Percentiles rank a stretch among this genome's conserved stretches.
phyloP scores from a whole-genome alignment of 2,888 invertebrate genomes.

The Oscheius sp. region DNA sequence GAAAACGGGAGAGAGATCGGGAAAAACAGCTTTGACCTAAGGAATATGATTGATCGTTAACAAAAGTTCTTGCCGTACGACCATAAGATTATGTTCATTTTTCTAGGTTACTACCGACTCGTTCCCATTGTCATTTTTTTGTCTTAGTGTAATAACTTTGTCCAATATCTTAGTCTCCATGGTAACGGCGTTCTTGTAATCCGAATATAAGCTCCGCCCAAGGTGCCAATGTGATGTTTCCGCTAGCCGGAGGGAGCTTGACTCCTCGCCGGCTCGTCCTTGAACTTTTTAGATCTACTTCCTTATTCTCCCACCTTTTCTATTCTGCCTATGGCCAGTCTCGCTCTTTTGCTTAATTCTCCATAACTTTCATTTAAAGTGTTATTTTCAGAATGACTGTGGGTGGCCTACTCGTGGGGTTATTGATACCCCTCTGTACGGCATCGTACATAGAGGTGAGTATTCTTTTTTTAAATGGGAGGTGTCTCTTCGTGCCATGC shows the following conservation, averaged over 20 bases:
- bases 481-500: background rate
- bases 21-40: no score
- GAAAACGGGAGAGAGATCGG: no score
- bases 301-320: slow-evolving; percentile 7
- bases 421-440: slow-evolving; percentile 31
- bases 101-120: no score
- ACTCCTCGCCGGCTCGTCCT: background rate
- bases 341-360: slow-evolving; percentile 7
- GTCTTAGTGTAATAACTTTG: background rate
- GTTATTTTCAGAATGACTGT: slow-evolving; percentile 33
- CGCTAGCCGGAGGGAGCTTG: no score
- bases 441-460: slow-evolving; percentile 39
- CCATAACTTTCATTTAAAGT: background rate
- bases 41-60: background rate
- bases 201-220: slow-evolving; percentile 42
- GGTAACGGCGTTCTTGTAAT: slow-evolving; percentile 28
- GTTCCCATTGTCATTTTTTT: no score
- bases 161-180: background rate
- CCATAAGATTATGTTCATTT: no score
- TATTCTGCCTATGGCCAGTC: background rate
- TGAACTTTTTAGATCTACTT: slow-evolving; percentile 33
- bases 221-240: slow-evolving; percentile 10
- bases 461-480: background rate
- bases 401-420: slow-evolving; percentile 36
- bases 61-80: no score